Evolutionary conservation across 2,113 vertebrate species (phyloP).

Genomic region (Mastomys coucha): DNA sequence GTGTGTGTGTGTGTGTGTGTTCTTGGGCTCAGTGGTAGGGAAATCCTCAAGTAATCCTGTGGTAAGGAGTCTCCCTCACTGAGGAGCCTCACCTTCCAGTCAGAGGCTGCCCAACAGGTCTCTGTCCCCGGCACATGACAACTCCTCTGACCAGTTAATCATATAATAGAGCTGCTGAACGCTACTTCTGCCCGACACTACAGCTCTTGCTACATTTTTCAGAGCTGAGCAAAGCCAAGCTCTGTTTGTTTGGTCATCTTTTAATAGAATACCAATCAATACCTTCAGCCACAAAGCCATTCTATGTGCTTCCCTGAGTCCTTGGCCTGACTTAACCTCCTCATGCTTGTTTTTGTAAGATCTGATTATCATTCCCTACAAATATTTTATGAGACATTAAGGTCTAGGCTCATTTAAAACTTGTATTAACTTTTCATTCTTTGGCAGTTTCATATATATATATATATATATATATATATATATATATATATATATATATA

Average conservation of each 20-base stretch:
- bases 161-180: rapidly evolving
- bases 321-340: neutral
- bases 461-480: too few species aligned
- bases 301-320: neutral
- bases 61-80: neutral
- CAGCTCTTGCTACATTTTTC: neutral
- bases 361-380: neutral
- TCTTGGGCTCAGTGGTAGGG: neutral
- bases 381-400: conserved; percentile 13
- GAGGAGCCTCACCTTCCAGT: rapidly evolving
- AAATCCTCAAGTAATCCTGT: neutral
- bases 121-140: neutral
- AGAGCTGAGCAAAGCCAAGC: neutral
- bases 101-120: neutral
- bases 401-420: neutral
- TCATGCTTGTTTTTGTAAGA: neutral
- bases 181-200: rapidly evolving
- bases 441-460: neutral
- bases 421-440: neutral
- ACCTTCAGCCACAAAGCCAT: neutral
- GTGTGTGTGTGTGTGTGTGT: neutral
- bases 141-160: rapidly evolving
- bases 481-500: too few species aligned
- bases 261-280: neutral
- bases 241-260: neutral